Evolutionary conservation across 2,113 vertebrate species (phyloP).

Genomic region (Dasyornis broadbenti): DNA sequence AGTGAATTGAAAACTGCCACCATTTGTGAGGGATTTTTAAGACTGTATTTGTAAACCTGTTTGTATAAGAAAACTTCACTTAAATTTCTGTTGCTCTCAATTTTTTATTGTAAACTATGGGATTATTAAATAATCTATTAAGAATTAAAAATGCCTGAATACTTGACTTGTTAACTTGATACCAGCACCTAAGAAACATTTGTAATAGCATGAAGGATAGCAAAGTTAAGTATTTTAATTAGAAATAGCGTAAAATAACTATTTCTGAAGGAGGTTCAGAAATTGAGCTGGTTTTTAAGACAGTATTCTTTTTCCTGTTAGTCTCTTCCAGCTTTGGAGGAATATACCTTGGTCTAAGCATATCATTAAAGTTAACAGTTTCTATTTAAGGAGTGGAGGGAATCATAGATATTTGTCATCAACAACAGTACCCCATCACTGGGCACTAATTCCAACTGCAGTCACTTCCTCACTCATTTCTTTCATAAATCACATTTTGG

Average conservation of each 20-base stretch:
- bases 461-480: not conserved
- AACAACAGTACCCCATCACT: not conserved
- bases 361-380: not conserved
- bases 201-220: not conserved
- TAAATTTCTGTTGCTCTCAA: not conserved
- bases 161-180: not conserved
- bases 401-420: not conserved
- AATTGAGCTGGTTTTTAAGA: constrained; percentile 51
- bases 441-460: not conserved
- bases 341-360: not conserved
- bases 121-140: not conserved
- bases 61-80: not conserved
- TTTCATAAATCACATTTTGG: not conserved
- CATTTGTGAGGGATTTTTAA: not conserved
- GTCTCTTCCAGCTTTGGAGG: not conserved
- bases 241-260: not conserved
- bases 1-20: not conserved
- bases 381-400: not conserved
- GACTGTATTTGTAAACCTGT: not conserved
- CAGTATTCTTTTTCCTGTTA: constrained; percentile 33
- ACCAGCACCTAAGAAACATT: not conserved
- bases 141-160: not conserved
- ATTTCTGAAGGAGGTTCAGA: not conserved
- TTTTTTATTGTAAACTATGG: not conserved
- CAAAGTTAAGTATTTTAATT: not conserved